Evolutionary conservation across 2,797 vertebrate species (phyloP).

Genomic region (Fistularia commersonii): DNA sequence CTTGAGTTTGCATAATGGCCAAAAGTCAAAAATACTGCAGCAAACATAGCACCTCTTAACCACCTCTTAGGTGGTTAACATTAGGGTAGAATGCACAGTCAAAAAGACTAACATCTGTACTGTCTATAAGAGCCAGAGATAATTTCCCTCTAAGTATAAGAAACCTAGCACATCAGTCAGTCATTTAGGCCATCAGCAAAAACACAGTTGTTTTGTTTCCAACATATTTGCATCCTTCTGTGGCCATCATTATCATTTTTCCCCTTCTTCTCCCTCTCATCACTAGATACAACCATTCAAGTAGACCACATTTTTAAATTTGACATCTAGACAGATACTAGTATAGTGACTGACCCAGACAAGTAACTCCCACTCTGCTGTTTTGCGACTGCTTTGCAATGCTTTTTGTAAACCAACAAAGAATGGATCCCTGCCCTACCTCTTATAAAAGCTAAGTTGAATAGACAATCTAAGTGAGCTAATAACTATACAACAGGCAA

Average conservation of each 20-base stretch:
- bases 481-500: not conserved
- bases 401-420: too few species aligned
- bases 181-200: conserved; percentile 4
- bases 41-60: not conserved
- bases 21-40: conserved; percentile 34
- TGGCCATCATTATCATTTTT: conserved; percentile 1
- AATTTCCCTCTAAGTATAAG: not conserved
- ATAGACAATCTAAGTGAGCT: not conserved
- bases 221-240: conserved; percentile 15
- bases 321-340: too few species aligned
- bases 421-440: not conserved
- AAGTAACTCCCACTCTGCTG: too few species aligned
- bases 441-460: too few species aligned
- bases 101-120: too few species aligned
- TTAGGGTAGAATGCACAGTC: too few species aligned
- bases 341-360: too few species aligned
- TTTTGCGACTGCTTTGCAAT: too few species aligned
- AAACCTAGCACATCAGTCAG: conserved; percentile 1
- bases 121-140: too few species aligned
- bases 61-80: too few species aligned
- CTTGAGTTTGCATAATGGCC: conserved; percentile 14
- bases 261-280: not conserved
- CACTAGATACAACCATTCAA: not conserved
- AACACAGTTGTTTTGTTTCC: conserved; percentile 7
- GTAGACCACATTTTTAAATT: not conserved